Conservation (phyloP, 2,113 vertebrate genomes). For the Miniopterus natalensis region DNA sequence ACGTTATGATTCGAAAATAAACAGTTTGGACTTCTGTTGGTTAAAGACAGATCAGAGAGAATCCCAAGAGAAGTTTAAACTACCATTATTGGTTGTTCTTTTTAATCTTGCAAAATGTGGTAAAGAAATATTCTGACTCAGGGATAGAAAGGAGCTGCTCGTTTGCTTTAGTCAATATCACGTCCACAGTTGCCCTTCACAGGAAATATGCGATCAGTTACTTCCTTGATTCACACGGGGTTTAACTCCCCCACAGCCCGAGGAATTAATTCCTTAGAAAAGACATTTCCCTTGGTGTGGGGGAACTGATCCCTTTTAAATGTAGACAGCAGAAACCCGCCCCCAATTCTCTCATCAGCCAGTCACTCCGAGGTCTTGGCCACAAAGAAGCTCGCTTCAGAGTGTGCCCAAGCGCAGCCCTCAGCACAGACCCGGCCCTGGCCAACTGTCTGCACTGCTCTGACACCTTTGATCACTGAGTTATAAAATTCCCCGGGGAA, state of each 20-base stretch:
- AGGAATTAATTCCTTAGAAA: slow-evolving; percentile 85
- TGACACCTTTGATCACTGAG: background rate
- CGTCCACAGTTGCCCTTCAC: slow-evolving; percentile 78
- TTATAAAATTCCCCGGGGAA: slow-evolving; percentile 56
- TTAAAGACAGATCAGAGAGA: slow-evolving; percentile 36
- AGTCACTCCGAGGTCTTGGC: background rate
- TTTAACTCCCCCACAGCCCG: slow-evolving; percentile 74
- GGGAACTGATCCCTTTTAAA: slow-evolving; percentile 60
- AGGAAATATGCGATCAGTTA: slow-evolving; percentile 86
- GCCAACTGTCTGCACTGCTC: background rate
- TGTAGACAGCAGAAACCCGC: slow-evolving; percentile 49
- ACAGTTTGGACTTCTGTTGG: background rate
- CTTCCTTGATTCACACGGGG: slow-evolving; percentile 83
- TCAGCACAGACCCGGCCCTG: accelerated
- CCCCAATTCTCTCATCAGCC: background rate
- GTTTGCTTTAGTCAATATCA: slow-evolving; percentile 79
- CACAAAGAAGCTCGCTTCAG: slow-evolving; percentile 14
- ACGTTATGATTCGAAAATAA: slow-evolving; percentile 37
- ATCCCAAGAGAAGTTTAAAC: background rate
- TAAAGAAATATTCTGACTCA: background rate
- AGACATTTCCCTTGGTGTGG: slow-evolving; percentile 82
- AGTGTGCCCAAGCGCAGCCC: background rate
- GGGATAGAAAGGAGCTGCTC: slow-evolving; percentile 56
- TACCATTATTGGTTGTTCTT: background rate
- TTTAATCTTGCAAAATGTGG: background rate